Evolutionary conservation across 1,140 invertebrate species (phyloP).

Genomic region (Thalassaphorura encarpata): DNA sequence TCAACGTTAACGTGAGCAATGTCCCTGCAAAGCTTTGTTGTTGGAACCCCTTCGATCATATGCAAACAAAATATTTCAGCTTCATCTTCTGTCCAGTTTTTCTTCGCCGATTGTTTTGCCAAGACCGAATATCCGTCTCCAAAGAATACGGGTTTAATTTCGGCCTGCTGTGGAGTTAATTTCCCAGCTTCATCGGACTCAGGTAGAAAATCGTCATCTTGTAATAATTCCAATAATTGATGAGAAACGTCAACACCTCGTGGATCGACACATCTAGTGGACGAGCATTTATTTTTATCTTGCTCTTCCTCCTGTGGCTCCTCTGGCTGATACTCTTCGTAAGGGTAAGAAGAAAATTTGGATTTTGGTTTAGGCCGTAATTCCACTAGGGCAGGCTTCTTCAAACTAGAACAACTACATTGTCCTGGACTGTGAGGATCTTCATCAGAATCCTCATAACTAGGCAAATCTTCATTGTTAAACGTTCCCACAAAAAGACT

Average conservation of each 20-base stretch:
- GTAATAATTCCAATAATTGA: slow-evolving; percentile 23
- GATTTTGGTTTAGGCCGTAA: slow-evolving; percentile 24
- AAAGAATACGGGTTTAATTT: slow-evolving; percentile 21
- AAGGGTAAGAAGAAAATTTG: slow-evolving; percentile 20
- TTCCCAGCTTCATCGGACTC: slow-evolving; percentile 20
- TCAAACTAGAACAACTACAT: slow-evolving; percentile 29
- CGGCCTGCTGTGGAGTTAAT: not conserved
- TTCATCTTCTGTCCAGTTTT: slow-evolving; percentile 20
- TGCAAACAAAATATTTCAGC: slow-evolving; percentile 28
- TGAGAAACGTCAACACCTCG: slow-evolving; percentile 28
- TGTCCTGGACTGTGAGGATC: slow-evolving; percentile 22
- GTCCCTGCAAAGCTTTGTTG: slow-evolving; percentile 27
- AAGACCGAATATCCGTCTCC: not conserved
- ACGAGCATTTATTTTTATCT: slow-evolving; percentile 20
- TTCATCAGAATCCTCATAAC: slow-evolving; percentile 14
- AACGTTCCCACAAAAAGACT: slow-evolving; percentile 31
- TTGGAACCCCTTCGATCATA: slow-evolving; percentile 30
- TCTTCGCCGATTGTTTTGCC: not conserved
- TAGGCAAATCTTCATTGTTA: slow-evolving; percentile 14
- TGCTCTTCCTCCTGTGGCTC: slow-evolving; percentile 24
- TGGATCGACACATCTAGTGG: slow-evolving; percentile 27
- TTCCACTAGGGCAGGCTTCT: slow-evolving; percentile 20
- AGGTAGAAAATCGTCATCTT: slow-evolving; percentile 28
- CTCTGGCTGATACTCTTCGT: slow-evolving; percentile 26
- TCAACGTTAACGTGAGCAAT: slow-evolving; percentile 28